Percentiles rank a stretch among this genome's conserved stretches.
phyloP scores from a whole-genome alignment of 2,888 invertebrate genomes.

The Phymatocera aterrima region DNA sequence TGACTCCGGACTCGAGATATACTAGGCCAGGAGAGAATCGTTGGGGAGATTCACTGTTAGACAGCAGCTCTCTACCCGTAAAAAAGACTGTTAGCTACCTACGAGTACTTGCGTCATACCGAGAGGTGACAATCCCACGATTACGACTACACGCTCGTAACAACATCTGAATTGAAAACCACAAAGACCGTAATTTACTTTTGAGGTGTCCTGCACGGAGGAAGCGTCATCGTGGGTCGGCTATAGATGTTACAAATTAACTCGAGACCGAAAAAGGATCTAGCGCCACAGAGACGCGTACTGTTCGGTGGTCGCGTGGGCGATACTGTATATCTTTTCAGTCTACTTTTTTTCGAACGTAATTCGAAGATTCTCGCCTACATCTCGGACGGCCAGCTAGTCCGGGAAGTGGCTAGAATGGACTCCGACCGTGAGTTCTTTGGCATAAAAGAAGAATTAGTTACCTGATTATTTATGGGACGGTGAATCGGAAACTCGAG shows the following conservation, averaged over 20 bases:
- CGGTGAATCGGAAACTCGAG: slow-evolving; percentile 28
- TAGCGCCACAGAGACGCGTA: neutral
- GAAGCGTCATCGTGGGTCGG: slow-evolving; percentile 20
- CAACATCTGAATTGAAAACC: slow-evolving; percentile 1
- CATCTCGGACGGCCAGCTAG: neutral
- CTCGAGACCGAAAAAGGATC: slow-evolving; percentile 20
- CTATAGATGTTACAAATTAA: slow-evolving; percentile 16
- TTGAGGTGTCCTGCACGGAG: neutral
- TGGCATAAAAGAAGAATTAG: slow-evolving; percentile 19
- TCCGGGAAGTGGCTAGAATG: slow-evolving; percentile 36
- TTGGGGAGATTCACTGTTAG: slow-evolving; percentile 1
- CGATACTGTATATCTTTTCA: neutral
- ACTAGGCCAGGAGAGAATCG: neutral
- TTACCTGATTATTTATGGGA: slow-evolving; percentile 18
- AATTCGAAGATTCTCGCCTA: slow-evolving; percentile 34
- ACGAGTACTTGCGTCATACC: neutral
- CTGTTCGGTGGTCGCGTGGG: slow-evolving; percentile 24
- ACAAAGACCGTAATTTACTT: neutral
- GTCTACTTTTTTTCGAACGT: slow-evolving; percentile 22
- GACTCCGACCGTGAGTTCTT: neutral
- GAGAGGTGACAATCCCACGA: slow-evolving; percentile 30
- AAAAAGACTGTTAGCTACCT: neutral
- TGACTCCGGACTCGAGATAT: neutral
- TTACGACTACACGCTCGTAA: slow-evolving; percentile 9
- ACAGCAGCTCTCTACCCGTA: no score